phyloP scores from a whole-genome alignment of 2,113 vertebrate genomes.

The Microcebus ravelobensis region DNA sequence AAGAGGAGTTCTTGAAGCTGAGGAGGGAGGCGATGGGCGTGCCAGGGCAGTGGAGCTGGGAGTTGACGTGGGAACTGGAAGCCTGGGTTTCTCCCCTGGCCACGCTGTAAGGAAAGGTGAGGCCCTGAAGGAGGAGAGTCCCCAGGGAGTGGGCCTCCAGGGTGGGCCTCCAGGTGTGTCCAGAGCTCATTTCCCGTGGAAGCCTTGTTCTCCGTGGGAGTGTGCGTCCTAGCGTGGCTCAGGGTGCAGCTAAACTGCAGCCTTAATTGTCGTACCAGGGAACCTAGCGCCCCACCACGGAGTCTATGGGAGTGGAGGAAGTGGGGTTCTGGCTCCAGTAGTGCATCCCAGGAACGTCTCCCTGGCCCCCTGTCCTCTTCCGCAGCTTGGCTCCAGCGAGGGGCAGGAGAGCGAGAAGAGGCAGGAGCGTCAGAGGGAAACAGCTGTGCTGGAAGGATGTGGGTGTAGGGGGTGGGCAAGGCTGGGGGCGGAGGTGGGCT shows the following conservation, averaged over 20 bases:
- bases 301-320: background rate
- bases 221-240: background rate
- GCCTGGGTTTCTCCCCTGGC: background rate
- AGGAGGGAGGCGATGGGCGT: no score
- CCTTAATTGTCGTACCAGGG: background rate
- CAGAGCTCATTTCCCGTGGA: background rate
- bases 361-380: background rate
- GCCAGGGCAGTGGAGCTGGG: background rate
- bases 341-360: background rate
- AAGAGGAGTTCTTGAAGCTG: background rate
- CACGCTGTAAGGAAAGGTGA: background rate
- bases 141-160: background rate
- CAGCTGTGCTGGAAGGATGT: accelerated
- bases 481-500: no score
- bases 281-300: accelerated
- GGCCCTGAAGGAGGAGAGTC: background rate
- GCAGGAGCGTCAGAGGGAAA: no score
- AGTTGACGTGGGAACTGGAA: background rate
- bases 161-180: background rate
- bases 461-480: no score
- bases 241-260: background rate
- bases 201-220: background rate
- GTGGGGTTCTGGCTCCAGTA: background rate
- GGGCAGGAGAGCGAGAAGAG: background rate
- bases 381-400: background rate